phyloP scores from a whole-genome alignment of 2,888 invertebrate genomes.

The Polietes domitor region DNA sequence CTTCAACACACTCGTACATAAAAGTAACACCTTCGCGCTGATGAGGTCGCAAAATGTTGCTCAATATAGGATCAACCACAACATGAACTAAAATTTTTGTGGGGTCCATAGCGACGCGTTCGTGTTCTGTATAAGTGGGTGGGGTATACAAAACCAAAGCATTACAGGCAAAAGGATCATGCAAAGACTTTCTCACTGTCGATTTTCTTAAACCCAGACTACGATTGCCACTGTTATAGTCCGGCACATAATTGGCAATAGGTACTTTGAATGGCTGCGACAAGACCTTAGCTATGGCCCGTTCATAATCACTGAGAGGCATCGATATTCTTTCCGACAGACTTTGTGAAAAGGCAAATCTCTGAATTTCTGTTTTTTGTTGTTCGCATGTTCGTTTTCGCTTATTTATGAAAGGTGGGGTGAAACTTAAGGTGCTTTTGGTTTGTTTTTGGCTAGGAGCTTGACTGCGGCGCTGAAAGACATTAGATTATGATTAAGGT shows the following conservation, averaged over 20 bases:
- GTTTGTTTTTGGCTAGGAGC: constrained; percentile 90
- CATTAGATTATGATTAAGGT: too few species aligned
- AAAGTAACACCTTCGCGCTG: constrained; percentile 99
- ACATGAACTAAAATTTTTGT: constrained; percentile 90
- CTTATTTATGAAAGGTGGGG: constrained; percentile 82
- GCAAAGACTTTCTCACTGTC: constrained; percentile 86
- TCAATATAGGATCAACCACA: constrained; percentile 96
- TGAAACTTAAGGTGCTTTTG: constrained; percentile 80
- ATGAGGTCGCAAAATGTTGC: constrained; percentile 96
- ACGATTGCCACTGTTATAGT: constrained; percentile 86
- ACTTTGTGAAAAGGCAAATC: constrained; percentile 56
- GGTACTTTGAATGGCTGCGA: constrained; percentile 95
- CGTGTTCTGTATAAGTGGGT: constrained; percentile 91
- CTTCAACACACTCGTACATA: constrained; percentile 99
- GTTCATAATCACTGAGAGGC: constrained; percentile 85
- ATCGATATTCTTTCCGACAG: constrained; percentile 69
- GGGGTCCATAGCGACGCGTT: constrained; percentile 90
- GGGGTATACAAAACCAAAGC: constrained; percentile 94
- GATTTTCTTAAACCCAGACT: constrained; percentile 89
- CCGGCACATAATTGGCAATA: constrained; percentile 92
- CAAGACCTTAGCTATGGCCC: constrained; percentile 90
- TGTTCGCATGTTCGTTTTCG: constrained; percentile 81
- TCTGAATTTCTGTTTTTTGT: constrained; percentile 73
- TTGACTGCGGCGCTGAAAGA: constrained; percentile 83
- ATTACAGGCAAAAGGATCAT: constrained; percentile 95